Conservation (phyloP, 2,113 vertebrate species). For the Tragelaphus strepsiceros region DNA sequence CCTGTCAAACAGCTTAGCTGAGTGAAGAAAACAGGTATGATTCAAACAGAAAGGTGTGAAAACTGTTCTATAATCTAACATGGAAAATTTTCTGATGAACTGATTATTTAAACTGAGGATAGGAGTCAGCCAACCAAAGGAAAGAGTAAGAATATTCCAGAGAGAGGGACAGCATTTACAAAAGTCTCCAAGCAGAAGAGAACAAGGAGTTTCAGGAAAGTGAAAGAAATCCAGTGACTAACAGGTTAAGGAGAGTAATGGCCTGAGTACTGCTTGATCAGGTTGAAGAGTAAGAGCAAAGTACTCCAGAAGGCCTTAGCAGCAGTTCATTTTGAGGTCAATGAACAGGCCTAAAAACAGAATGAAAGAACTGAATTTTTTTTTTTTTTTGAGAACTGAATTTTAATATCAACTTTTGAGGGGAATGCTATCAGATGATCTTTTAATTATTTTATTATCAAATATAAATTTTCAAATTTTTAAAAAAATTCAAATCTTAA, state of each 20-base stretch:
- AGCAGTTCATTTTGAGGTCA: background rate
- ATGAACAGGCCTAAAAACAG: background rate
- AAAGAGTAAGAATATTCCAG: background rate
- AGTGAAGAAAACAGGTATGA: background rate
- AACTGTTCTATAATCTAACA: background rate
- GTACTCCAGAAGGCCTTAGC: background rate
- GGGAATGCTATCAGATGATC: background rate
- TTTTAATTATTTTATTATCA: slow-evolving; percentile 15
- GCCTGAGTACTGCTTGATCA: background rate
- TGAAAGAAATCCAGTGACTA: background rate
- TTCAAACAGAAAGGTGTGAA: background rate
- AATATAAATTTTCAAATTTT: background rate
- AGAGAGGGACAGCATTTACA: background rate
- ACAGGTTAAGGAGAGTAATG: background rate
- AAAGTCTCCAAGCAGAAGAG: background rate
- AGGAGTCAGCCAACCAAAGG: background rate
- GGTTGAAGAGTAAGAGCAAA: background rate
- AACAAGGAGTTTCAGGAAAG: background rate
- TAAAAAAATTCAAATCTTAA: background rate
- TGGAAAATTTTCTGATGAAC: background rate
- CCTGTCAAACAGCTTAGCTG: background rate
- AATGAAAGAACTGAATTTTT: background rate
- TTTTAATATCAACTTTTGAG: background rate
- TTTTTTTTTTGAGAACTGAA: background rate
- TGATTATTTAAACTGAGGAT: background rate